These are phyloP conservation scores for Drosophila ohnishii DNA, from an alignment of 1,140 invertebrate genomes.

Conservation along the genomic window DNA sequence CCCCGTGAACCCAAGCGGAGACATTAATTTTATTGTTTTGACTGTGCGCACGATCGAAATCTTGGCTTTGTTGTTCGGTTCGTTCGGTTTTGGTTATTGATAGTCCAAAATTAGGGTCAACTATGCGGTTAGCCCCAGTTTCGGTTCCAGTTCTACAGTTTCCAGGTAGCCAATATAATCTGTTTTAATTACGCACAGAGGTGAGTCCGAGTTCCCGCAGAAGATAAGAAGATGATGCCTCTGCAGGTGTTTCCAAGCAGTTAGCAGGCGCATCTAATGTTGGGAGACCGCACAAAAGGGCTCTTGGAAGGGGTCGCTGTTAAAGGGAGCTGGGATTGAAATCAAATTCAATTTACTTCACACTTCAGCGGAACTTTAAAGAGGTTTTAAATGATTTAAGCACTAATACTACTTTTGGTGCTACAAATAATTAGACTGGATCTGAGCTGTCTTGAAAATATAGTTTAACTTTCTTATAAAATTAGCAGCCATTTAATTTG, in stretches of 20 bases:
- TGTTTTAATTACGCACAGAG: constrained; percentile 65
- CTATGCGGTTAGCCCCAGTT: constrained; percentile 55
- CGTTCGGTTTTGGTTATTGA: constrained; percentile 53
- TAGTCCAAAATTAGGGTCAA: constrained; percentile 77
- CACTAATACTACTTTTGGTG: too few relatives aligned
- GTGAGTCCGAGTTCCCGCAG: constrained; percentile 7
- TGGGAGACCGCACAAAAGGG: constrained; percentile 16
- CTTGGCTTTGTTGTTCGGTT: constrained; percentile 6
- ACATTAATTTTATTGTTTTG: constrained; percentile 79
- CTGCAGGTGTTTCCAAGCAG: constrained; percentile 71
- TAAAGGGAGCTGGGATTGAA: constrained; percentile 5
- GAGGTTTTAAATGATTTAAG: background rate
- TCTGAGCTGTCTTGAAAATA: too few relatives aligned
- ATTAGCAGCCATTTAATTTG: too few relatives aligned
- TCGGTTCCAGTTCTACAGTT: constrained; percentile 8
- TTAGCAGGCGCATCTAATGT: constrained; percentile 67
- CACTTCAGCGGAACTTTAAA: constrained; percentile 19
- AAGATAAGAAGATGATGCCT: constrained; percentile 44
- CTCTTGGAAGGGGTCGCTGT: background rate
- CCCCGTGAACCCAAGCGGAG: constrained; percentile 56
- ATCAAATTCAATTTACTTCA: constrained; percentile 44
- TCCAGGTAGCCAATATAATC: constrained; percentile 62
- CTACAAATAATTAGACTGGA: too few relatives aligned
- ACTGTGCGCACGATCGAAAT: constrained; percentile 73
- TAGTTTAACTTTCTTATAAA: too few relatives aligned